These are phyloP conservation scores for Chauna torquata DNA, from an alignment of 2,113 vertebrate species.

Conservation along the genomic window DNA sequence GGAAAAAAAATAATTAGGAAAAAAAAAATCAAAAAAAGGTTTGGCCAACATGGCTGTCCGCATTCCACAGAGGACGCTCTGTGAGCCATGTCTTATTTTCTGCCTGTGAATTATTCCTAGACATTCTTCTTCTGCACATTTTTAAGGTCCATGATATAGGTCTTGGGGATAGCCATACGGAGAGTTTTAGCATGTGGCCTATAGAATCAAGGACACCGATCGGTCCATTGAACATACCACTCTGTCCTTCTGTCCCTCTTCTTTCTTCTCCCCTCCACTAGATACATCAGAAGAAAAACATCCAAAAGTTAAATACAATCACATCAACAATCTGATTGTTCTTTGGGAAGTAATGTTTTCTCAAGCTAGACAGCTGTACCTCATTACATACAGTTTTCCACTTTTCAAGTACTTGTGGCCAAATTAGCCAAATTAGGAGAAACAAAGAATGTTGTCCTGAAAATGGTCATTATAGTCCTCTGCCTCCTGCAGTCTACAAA, in stretches of 20 bases:
- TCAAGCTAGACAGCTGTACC: not conserved
- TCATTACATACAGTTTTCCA: not conserved
- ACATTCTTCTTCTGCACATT: not conserved
- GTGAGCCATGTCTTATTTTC: fast-evolving
- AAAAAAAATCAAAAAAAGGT: not conserved
- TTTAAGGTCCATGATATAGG: not conserved
- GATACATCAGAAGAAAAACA: not conserved
- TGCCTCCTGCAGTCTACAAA: not conserved
- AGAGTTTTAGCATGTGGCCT: not conserved
- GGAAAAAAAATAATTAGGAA: not conserved
- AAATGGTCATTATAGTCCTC: not conserved
- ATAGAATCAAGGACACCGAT: not conserved
- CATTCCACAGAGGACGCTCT: not conserved
- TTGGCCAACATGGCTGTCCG: not conserved
- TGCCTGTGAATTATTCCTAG: too few species aligned
- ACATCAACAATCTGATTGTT: not conserved
- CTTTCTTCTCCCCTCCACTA: not conserved
- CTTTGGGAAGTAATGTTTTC: not conserved
- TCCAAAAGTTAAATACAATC: not conserved
- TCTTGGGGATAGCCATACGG: not conserved
- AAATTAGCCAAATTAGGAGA: not conserved
- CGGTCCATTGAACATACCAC: not conserved
- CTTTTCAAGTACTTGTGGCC: not conserved
- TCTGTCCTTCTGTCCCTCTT: not conserved
- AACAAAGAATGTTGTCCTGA: not conserved